Evolutionary conservation across 2,888 invertebrate species (phyloP), one percentile per base, ranked within the genome.

Genomic region (Ormyrus rosae): DNA sequence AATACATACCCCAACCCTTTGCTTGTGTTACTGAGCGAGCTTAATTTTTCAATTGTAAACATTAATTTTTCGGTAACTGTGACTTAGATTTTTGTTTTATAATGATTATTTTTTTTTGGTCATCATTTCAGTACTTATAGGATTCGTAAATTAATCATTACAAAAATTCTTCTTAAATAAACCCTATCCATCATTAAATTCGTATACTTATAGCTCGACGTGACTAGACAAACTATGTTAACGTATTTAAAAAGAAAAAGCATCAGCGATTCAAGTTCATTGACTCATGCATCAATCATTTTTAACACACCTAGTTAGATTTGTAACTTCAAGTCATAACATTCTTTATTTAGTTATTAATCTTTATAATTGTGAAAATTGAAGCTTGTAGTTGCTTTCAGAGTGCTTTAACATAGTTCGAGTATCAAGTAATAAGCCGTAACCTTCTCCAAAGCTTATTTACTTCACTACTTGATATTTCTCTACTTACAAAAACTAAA

Each of bases 261-360:
- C 34, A 61, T 61, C 73, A 53, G n/a, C 19, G n/a, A 65, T 46
- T 70, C 50, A 75, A 78, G 55, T 78, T 75, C 71, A 81, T 81
- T 81, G 81, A 78, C 75, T 81, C 81, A 78, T 78, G 64, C 64
- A 71, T 78, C 51, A 70, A 50, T 61, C 74, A 75, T 68, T 63
- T 63, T 61, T 65, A 46, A 70, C 34, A 50, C 64, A 51, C 11
- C 2, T 76, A 73, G 61, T 56, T 73, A 68, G 61, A 50, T 68
- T 68, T 68, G 6, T 67, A 45, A 46, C 60, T 70, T 65, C 6
- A 34, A 48, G 48, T 78, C 10, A 50, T 5, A 55, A 46, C 56
- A 63, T 72, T 67, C 10, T 60, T 19, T 53, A 67, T 56, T 8
- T n/a, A 61, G 46, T 46, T 58, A 58, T 74, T 11, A 9, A 11